Evolutionary conservation across 2,888 invertebrate species (phyloP).

Genomic region (Epinotia ramella): DNA sequence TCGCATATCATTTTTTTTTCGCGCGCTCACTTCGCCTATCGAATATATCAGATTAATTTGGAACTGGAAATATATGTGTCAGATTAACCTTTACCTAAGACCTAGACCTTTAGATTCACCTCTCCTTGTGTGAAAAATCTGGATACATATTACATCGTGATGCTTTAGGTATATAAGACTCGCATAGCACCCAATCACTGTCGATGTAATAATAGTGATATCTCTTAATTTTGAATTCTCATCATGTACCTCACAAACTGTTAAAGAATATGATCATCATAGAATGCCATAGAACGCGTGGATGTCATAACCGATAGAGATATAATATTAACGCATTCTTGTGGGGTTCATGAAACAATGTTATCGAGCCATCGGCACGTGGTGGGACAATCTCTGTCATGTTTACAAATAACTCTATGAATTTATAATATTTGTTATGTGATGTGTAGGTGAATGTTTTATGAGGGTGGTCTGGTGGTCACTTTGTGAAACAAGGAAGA

Average conservation of each 20-base stretch:
- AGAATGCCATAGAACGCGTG: constrained; percentile 41
- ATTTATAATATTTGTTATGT: constrained; percentile 45
- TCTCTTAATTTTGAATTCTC: constrained; percentile 24
- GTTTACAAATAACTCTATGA: constrained; percentile 59
- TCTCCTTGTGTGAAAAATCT: too few relatives aligned
- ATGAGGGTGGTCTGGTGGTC: constrained; percentile 9
- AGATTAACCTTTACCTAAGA: too few relatives aligned
- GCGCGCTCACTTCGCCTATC: too few relatives aligned
- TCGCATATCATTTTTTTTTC: too few relatives aligned
- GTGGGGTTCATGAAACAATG: constrained; percentile 64
- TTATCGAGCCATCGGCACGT: constrained; percentile 78
- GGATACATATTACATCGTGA: background rate
- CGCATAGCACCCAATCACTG: background rate
- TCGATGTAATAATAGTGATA: background rate
- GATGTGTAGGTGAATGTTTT: constrained; percentile 30
- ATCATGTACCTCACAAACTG: constrained; percentile 18
- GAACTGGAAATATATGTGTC: too few relatives aligned
- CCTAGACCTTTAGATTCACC: too few relatives aligned
- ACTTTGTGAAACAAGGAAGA: background rate
- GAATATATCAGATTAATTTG: too few relatives aligned
- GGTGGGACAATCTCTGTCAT: constrained; percentile 61
- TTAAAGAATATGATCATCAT: constrained; percentile 30
- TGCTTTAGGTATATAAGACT: background rate
- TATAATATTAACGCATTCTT: constrained; percentile 52
- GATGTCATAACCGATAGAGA: constrained; percentile 46